phyloP scores from a whole-genome alignment of 2,888 invertebrate genomes.

The Patella ulyssiponensis region DNA sequence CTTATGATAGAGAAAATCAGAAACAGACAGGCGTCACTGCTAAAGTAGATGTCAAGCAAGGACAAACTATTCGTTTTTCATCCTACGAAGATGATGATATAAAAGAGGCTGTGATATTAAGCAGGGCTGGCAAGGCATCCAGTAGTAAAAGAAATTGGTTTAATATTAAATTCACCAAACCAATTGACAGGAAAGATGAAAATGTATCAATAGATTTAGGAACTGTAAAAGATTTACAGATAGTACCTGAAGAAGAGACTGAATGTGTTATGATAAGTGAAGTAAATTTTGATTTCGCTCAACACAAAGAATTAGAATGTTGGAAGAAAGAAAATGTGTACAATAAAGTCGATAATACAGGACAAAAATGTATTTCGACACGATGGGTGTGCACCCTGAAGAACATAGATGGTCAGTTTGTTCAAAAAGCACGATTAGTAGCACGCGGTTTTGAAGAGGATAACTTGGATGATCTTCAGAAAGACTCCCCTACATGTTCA shows the following conservation, averaged over 20 bases:
- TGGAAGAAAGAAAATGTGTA: constrained; percentile 10
- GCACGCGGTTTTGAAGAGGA: background rate
- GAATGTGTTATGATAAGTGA: background rate
- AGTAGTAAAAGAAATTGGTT: too few species aligned
- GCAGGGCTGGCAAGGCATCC: background rate
- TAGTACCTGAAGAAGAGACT: background rate
- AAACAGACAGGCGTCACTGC: too few species aligned
- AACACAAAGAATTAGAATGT: background rate
- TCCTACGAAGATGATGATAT: too few species aligned
- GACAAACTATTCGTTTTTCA: too few species aligned
- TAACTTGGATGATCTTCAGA: background rate
- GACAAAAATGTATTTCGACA: too few species aligned
- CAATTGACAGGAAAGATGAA: too few species aligned
- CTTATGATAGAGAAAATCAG: too few species aligned
- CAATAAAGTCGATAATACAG: background rate
- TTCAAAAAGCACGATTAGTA: background rate
- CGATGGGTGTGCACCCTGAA: too few species aligned
- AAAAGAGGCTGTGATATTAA: background rate
- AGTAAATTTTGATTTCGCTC: background rate
- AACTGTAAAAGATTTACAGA: background rate
- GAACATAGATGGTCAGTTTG: background rate
- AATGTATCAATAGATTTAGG: too few species aligned
- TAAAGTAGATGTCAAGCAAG: too few species aligned
- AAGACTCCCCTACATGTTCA: background rate
- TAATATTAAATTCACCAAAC: too few species aligned